These are phyloP conservation scores for Nixonia krombeini DNA, from an alignment of 1,140 invertebrate species.

Conservation along the genomic window DNA sequence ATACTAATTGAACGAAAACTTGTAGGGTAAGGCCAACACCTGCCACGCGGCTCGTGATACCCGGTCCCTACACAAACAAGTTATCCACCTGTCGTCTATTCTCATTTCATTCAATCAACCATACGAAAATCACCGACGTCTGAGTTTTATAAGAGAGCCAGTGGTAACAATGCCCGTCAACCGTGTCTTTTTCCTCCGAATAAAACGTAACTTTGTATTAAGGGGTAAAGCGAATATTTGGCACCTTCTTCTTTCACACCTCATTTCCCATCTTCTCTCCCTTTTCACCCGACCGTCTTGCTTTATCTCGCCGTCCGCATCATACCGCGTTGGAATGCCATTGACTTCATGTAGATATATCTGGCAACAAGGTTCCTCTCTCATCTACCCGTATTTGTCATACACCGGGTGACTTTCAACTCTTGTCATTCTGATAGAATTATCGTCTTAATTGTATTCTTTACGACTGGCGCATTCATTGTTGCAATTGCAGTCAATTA, in stretches of 20 bases:
- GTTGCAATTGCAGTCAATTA: too few species aligned
- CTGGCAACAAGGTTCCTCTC: constrained; percentile 58
- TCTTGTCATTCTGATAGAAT: neutral
- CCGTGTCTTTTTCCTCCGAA: neutral
- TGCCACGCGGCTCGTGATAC: constrained; percentile 1
- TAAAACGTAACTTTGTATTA: constrained; percentile 23
- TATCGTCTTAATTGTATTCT: too few species aligned
- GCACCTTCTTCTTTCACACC: constrained; percentile 44
- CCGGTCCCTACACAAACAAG: too few species aligned
- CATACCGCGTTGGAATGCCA: constrained; percentile 54
- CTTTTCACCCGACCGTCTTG: too few species aligned
- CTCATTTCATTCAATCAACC: constrained; percentile 1
- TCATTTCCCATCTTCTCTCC: constrained; percentile 39
- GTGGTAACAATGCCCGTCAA: too few species aligned
- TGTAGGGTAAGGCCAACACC: constrained; percentile 4
- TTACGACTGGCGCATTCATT: too few species aligned
- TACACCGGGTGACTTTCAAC: constrained; percentile 39
- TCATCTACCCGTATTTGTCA: constrained; percentile 36
- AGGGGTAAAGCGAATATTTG: constrained; percentile 42
- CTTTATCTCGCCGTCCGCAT: constrained; percentile 37
- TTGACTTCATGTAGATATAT: constrained; percentile 59
- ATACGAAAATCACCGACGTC: constrained; percentile 9
- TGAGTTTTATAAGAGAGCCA: too few species aligned
- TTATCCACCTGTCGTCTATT: neutral
- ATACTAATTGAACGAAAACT: constrained; percentile 16